Conservation (phyloP, 2,113 vertebrate species). For the Malaclemys terrapin region DNA sequence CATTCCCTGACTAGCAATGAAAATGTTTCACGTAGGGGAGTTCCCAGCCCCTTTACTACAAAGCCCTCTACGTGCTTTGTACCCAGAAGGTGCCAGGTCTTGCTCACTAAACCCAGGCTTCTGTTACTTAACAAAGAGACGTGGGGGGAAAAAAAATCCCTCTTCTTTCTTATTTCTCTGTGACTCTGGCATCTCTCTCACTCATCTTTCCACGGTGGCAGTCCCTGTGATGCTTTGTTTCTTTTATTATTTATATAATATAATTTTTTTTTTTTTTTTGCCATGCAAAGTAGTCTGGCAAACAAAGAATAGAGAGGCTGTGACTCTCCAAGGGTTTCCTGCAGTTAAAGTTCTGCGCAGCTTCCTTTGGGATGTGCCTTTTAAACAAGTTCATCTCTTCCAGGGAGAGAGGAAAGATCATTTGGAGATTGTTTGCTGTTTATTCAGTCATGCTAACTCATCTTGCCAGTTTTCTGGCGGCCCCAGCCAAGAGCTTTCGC, state of each 20-base stretch:
- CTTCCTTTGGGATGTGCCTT: conserved; percentile 68
- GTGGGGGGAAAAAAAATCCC: conserved; percentile 1
- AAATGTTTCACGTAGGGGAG: background rate
- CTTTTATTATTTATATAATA: conserved; percentile 75
- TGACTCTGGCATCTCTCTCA: conserved; percentile 67
- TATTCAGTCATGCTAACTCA: conserved; percentile 85
- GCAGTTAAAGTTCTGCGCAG: conserved; percentile 29
- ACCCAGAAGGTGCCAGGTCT: conserved; percentile 30
- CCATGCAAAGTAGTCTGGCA: conserved; percentile 65
- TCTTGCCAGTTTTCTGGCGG: conserved; percentile 94
- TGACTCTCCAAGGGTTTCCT: conserved; percentile 63
- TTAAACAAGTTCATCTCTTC: conserved; percentile 73
- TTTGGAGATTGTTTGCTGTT: conserved; percentile 84
- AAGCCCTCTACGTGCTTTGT: background rate
- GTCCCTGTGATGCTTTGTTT: conserved; percentile 75
- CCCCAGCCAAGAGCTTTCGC: conserved; percentile 90
- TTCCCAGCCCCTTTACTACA: background rate
- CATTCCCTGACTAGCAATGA: background rate
- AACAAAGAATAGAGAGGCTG: conserved; percentile 10
- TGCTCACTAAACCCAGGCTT: conserved; percentile 16
- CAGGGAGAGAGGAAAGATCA: conserved; percentile 75
- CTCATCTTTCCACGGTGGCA: conserved; percentile 73
- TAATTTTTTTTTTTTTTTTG: conserved; percentile 50
- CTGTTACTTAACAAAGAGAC: conserved; percentile 17
- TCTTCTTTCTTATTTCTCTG: conserved; percentile 58